Base-by-base conservation (phyloP, 2,797 vertebrate genomes). In the Pseudotriccus pelzelni region DNA sequence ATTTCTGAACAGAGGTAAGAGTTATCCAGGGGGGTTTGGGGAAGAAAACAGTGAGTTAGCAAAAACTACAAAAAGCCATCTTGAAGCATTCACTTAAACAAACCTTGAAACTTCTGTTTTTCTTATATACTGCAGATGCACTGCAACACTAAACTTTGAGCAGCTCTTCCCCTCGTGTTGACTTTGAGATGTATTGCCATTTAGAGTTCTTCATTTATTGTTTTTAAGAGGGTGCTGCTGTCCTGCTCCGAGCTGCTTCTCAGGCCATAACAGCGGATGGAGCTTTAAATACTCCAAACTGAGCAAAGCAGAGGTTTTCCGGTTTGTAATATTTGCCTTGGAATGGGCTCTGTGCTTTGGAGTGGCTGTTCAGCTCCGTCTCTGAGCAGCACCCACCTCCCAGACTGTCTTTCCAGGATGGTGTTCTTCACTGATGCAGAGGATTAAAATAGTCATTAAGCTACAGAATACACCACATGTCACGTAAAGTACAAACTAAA, bases 381-480 rank as follows among this genome's bases (percentile, higher is more conserved):
- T 87, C 56, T 25, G 36, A 72, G 84, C 56, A 82, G 60, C 81
- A 41, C 59, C 81, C 37, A 3, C 34, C 17, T 32, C 50, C 19
- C 52, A 41, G 1, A 9, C 10, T 32, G 12, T 46, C 5, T 50
- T 39, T 78, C 1, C 76, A 62, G 55, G 47, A 44, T 92, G 81
- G 60, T 1, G 23, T 55, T 72, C 27, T 82, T 56, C 15, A 19
- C 46, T 49, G 70, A 32, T 56, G 66, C 37, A 83, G 87, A 89
- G 56, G 72, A 68, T 85, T 75, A 89, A 91, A 92, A 75, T 68
- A 89, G 64, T 52, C 53, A 28, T 80, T 83, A 85, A 96, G 50
- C 74, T 88, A 63, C 36, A 9, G 14, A 84, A 36, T 18, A 21
- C 25, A 30, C 36, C 43, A 67, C 56, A 4, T 78, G 58, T 25